phyloP scores from a whole-genome alignment of 2,113 vertebrate species.

The Calyptommatus sinebrachiatus region DNA sequence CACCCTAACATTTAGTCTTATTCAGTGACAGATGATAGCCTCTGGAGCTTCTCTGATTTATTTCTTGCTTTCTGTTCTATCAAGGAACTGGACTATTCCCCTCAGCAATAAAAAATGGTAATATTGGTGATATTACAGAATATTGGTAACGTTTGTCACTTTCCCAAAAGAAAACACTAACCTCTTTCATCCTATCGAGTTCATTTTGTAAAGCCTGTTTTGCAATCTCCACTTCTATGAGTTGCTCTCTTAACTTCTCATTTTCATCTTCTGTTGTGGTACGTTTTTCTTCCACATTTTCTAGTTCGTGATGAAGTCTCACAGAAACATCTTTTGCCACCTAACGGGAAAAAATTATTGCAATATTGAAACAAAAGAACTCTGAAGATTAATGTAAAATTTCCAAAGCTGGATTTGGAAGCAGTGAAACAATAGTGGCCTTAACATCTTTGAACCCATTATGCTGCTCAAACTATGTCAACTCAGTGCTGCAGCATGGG shows the following conservation, averaged over 20 bases:
- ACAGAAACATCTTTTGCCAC: conserved; percentile 98
- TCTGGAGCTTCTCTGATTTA: conserved; percentile 1
- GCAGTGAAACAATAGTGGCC: no score
- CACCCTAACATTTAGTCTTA: no score
- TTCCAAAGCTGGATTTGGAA: no score
- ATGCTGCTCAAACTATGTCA: no score
- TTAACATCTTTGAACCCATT: no score
- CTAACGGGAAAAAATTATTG: conserved; percentile 68
- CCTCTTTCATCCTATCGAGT: conserved; percentile 95
- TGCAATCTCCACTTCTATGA: conserved; percentile 94
- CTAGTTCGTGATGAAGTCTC: conserved; percentile 93
- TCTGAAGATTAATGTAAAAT: no score
- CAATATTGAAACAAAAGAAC: conserved; percentile 19
- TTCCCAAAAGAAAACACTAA: conserved; percentile 62
- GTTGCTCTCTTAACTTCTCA: conserved; percentile 90
- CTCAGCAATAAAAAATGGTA: conserved; percentile 5
- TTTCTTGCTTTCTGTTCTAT: background rate
- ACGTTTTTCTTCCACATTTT: conserved; percentile 97
- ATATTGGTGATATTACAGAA: background rate
- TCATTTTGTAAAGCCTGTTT: conserved; percentile 96
- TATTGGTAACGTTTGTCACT: background rate
- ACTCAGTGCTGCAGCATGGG: no score
- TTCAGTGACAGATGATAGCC: background rate
- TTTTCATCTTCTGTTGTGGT: conserved; percentile 96
- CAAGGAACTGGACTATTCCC: background rate